Evolutionary conservation across 2,113 vertebrate species (phyloP).

Genomic region (Calidris pugnax): DNA sequence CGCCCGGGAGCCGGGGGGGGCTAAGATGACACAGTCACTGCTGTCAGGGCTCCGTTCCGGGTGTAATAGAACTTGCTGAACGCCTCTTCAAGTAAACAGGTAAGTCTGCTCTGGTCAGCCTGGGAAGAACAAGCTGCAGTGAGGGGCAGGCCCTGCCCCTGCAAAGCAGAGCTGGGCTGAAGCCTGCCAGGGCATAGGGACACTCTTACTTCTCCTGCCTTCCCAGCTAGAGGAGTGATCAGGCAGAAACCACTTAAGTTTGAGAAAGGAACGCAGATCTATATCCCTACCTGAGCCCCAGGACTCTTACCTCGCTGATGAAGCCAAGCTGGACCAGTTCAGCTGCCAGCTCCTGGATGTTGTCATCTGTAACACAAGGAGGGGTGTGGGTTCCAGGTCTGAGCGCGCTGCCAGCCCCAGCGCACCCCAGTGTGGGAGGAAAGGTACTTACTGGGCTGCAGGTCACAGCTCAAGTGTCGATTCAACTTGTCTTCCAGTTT

Average conservation of each 20-base stretch:
- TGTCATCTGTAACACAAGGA: conserved; percentile 84
- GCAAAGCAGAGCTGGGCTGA: not conserved
- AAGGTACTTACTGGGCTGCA: conserved; percentile 91
- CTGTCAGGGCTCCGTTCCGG: conserved; percentile 89
- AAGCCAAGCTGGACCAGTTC: conserved; percentile 97
- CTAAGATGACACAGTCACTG: conserved; percentile 96
- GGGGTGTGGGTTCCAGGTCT: not conserved
- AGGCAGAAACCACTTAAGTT: fast-evolving
- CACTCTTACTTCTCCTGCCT: not conserved
- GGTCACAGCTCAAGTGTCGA: conserved; percentile 96
- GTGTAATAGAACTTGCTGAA: conserved; percentile 93
- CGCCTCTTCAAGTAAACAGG: conserved; percentile 95
- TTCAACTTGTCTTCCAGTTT: conserved; percentile 99
- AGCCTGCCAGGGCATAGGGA: fast-evolving
- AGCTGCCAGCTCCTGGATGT: conserved; percentile 91
- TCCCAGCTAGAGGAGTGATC: too few species aligned
- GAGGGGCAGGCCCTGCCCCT: not conserved
- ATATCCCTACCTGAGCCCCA: fast-evolving
- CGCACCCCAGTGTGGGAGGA: fast-evolving
- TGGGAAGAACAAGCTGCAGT: conserved; percentile 35
- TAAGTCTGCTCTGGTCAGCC: conserved; percentile 91
- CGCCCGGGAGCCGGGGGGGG: conserved; percentile 9
- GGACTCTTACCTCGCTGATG: conserved; percentile 90
- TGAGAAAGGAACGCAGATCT: not conserved
- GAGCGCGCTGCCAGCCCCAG: fast-evolving